Percentiles rank a stretch among this genome's conserved stretches.
Conservation (phyloP, 1,140 invertebrate species). For the Sinonovacula constricta region DNA sequence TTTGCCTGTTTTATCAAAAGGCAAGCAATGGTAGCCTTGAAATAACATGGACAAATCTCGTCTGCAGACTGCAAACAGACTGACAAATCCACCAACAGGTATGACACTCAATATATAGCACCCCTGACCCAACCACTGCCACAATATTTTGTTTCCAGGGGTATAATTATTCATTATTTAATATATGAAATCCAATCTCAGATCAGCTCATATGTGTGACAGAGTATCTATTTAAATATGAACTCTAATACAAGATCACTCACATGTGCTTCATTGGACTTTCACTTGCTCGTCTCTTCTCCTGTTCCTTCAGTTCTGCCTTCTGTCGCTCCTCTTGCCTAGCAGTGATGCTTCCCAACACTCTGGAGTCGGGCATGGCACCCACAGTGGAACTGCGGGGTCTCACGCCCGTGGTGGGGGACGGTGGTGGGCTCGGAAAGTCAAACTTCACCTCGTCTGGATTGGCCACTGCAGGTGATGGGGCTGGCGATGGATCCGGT, state of each 20-base stretch:
- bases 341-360: conserved; percentile 28
- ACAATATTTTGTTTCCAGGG: too few species aligned
- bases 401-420: conserved; percentile 58
- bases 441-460: conserved; percentile 61
- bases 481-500: conserved; percentile 69
- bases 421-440: conserved; percentile 67
- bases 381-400: conserved; percentile 75
- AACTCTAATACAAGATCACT: conserved; percentile 44
- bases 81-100: too few species aligned
- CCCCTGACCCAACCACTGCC: too few species aligned
- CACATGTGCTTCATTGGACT: conserved; percentile 73
- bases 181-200: too few species aligned
- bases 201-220: too few species aligned
- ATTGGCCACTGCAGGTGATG: conserved; percentile 62
- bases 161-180: too few species aligned
- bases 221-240: too few species aligned
- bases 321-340: conserved; percentile 43
- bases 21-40: too few species aligned
- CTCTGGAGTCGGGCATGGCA: conserved; percentile 58
- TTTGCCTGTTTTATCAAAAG: too few species aligned
- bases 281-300: conserved; percentile 42
- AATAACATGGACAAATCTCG: too few species aligned
- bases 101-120: too few species aligned
- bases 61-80: too few species aligned
- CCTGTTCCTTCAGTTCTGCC: conserved; percentile 54